Conservation (phyloP, 1,140 invertebrate genomes). For the Drosophila dunni region DNA sequence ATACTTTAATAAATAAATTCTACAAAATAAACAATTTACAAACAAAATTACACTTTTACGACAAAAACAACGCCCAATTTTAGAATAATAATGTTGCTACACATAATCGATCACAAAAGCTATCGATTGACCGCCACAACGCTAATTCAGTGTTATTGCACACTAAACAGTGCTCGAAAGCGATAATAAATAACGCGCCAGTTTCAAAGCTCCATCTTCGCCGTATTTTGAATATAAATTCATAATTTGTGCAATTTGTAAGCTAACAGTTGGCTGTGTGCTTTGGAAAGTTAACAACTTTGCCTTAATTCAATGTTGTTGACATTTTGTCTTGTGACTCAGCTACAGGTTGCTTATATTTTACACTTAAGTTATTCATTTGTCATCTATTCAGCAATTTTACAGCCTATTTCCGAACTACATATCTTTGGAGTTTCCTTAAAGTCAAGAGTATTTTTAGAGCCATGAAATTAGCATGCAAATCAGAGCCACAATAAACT, state of each 20-base stretch:
- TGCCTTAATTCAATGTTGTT: neutral
- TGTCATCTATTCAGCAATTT: constrained; percentile 4
- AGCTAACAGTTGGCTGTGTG: neutral
- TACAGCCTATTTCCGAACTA: constrained; percentile 40
- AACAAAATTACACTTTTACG: constrained; percentile 6
- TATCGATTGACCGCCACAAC: neutral
- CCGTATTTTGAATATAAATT: neutral
- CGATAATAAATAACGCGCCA: neutral
- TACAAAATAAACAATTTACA: constrained; percentile 17
- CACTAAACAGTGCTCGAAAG: neutral
- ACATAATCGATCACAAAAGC: neutral
- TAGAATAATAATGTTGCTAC: constrained; percentile 24
- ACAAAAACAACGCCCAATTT: constrained; percentile 61
- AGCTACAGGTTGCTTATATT: constrained; percentile 5
- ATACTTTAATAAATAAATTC: constrained; percentile 9
- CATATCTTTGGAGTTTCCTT: constrained; percentile 54
- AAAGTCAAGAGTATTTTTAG: constrained; percentile 44
- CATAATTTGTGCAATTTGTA: neutral
- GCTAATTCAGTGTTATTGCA: neutral
- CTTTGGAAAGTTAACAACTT: neutral
- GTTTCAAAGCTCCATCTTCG: neutral
- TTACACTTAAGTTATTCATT: constrained; percentile 5
- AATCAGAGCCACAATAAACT: constrained; percentile 59
- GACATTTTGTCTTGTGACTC: constrained; percentile 15
- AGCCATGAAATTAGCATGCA: constrained; percentile 52